Conservation (phyloP, 2,797 vertebrate genomes). For the Numenius phaeopus region DNA sequence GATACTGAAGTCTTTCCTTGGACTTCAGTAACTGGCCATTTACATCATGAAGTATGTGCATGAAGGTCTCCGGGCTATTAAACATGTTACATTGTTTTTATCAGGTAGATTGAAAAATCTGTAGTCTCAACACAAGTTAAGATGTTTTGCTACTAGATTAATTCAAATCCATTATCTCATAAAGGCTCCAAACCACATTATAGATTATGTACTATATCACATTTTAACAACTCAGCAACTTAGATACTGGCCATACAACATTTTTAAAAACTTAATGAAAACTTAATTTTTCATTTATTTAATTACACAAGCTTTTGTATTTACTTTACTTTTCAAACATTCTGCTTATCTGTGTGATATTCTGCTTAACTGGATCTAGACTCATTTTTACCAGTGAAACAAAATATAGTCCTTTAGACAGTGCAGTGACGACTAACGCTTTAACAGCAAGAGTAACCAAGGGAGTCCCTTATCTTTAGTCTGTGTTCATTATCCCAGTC, state of each 20-base stretch:
- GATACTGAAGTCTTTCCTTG: not conserved
- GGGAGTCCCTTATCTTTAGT: not conserved
- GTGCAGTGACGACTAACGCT: not conserved
- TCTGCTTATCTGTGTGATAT: constrained; percentile 27
- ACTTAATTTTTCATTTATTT: constrained; percentile 37
- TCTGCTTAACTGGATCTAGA: constrained; percentile 45
- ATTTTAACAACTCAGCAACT: not conserved
- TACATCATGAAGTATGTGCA: not conserved
- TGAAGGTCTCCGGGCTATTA: not conserved
- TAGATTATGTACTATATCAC: not conserved
- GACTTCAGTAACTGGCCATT: not conserved
- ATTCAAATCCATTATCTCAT: not conserved
- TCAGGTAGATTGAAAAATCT: not conserved
- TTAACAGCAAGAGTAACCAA: constrained; percentile 12
- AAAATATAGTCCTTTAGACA: not conserved
- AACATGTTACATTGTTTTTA: not conserved
- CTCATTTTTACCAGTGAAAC: constrained; percentile 31
- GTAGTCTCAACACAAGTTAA: not conserved
- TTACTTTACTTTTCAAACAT: constrained; percentile 19
- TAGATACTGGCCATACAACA: constrained; percentile 21
- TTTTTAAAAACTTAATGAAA: constrained; percentile 19
- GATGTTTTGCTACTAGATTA: not conserved
- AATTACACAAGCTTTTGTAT: constrained; percentile 31
- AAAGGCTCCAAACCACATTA: not conserved
- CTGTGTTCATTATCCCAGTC: no score